These are phyloP conservation scores for Nomada lathburiana DNA, from an alignment of 2,888 invertebrate species.

Conservation along the genomic window DNA sequence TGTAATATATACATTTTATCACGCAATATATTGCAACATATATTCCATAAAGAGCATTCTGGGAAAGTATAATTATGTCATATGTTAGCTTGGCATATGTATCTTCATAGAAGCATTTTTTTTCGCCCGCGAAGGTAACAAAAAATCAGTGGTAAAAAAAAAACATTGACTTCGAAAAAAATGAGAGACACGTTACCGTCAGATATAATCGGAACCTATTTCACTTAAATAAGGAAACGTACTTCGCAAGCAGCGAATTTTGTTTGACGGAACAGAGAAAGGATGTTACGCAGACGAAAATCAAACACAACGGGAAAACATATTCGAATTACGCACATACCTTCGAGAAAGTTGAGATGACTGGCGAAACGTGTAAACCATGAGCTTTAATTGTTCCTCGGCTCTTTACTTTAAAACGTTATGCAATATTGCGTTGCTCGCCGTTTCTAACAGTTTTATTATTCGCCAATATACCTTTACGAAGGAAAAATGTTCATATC, in stretches of 20 bases:
- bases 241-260: background rate
- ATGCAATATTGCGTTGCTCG: background rate
- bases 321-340: background rate
- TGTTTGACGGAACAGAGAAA: background rate
- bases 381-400: background rate
- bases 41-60: background rate
- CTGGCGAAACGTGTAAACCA: background rate
- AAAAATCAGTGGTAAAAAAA: background rate
- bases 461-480: no score
- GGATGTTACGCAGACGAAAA: background rate
- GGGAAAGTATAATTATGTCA: conserved; percentile 28
- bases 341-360: conserved; percentile 3
- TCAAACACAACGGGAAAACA: background rate
- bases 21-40: background rate
- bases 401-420: background rate
- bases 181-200: background rate
- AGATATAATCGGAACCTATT: background rate
- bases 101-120: background rate
- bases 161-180: background rate
- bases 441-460: background rate
- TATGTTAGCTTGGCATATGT: background rate
- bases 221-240: background rate
- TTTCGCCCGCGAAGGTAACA: no score
- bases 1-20: background rate
- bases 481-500: background rate